Conservation (phyloP, 2,113 vertebrate species). For the Psophia crepitans region DNA sequence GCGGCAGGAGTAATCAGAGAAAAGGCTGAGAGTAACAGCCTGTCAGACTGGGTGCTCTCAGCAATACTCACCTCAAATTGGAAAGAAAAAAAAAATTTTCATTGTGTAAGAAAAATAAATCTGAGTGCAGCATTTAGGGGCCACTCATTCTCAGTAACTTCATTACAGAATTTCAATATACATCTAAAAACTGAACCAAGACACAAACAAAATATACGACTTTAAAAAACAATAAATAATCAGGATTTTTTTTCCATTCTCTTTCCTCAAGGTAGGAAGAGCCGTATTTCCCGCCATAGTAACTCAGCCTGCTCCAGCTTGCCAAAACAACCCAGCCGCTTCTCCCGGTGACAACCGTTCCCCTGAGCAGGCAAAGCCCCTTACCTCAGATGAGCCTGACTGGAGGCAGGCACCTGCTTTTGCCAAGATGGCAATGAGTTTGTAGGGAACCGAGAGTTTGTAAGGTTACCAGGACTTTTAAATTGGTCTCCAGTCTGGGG, state of each 20-base stretch:
- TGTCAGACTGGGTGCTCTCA: background rate
- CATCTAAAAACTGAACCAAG: background rate
- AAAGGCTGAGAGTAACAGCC: background rate
- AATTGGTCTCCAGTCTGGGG: fast-evolving
- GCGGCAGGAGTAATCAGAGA: background rate
- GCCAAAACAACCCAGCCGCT: background rate
- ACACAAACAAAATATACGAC: background rate
- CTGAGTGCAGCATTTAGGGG: background rate
- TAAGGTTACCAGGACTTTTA: background rate
- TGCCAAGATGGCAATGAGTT: background rate
- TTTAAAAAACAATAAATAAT: background rate
- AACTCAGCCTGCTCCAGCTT: background rate
- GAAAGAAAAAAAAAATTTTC: background rate
- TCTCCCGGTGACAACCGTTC: background rate
- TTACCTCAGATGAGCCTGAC: background rate
- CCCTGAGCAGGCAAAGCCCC: background rate
- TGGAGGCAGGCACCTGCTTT: background rate
- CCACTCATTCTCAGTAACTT: background rate
- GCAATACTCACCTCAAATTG: background rate
- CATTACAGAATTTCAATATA: background rate
- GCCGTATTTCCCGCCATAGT: background rate
- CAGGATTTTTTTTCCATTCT: background rate
- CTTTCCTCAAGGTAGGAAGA: background rate
- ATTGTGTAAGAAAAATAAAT: background rate
- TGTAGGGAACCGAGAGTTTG: background rate